Evolutionary conservation across 2,888 invertebrate species (phyloP), one percentile per base, ranked within the genome.

Genomic region (Thymelicus acteon): DNA sequence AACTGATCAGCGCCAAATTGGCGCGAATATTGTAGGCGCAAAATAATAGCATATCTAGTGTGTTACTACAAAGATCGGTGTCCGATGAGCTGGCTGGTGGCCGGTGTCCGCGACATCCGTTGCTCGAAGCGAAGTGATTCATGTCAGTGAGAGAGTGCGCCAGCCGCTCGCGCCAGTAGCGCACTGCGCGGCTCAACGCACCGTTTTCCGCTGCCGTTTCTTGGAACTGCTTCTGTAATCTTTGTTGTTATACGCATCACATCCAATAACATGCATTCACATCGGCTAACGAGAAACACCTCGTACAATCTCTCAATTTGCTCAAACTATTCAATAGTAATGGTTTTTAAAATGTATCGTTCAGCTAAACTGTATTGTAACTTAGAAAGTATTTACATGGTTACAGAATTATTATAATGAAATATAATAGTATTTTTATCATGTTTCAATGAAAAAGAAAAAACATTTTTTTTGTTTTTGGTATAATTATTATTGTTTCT

Each of bases 191-290:
- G 31, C 31, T 31, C 31, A 31, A 2, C 5, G 31, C 31, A 73
- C 78, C 81, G 85, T 83, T 87, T 86, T 88, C 85, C 88, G 86
- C 88, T 88, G 83, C 79, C 79, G 84, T 83, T 82, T 88, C 89
- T 88, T 87, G 85, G 89, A 88, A 88, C 88, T 81, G 85, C 83
- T 81, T 82, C 84, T 80, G 62, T 81, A 83, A 88, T 88, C 88
- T 89, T 89, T 87, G 83, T 89, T 87, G 83, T 81, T 81, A 85
- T 83, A 85, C 87, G 86, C 84, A 86, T 82, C 83, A 85, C 83
- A 82, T 78, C 80, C 75, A 74, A 83, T 61, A 62, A 63, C 64
- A 57, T 37, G 63, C 62, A 40, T 67, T 70, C 63, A 66, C 52
- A 61, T 61, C 67, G n/a, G 19, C 19, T 64, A 40, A 52, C 49